phyloP scores from a whole-genome alignment of 2,113 vertebrate species.

The Lasiurus cinereus region DNA sequence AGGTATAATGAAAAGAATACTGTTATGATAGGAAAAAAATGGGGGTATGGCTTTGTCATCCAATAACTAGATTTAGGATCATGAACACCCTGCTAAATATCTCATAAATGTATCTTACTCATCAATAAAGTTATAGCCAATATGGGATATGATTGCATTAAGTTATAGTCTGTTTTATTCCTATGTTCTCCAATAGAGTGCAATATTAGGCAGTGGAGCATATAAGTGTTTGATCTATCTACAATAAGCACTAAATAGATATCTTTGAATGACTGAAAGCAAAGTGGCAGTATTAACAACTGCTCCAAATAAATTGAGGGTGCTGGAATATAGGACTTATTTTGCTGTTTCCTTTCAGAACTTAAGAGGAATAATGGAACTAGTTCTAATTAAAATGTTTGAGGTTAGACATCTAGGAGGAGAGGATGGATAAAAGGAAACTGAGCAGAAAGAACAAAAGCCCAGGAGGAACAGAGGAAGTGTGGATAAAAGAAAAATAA shows the following conservation, averaged over 20 bases:
- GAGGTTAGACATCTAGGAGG: background rate
- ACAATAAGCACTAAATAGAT: background rate
- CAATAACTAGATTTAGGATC: conserved; percentile 6
- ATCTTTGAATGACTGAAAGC: background rate
- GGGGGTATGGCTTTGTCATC: background rate
- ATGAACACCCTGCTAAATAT: background rate
- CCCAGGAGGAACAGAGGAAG: background rate
- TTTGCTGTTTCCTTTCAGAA: background rate
- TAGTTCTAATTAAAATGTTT: background rate
- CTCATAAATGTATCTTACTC: background rate
- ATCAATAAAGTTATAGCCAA: background rate
- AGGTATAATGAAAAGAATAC: background rate
- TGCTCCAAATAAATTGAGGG: background rate
- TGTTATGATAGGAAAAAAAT: background rate
- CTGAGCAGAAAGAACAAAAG: background rate
- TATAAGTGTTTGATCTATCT: background rate
- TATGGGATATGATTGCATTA: background rate
- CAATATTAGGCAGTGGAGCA: background rate
- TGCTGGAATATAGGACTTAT: background rate
- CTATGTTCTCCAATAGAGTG: background rate
- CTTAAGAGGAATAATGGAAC: background rate
- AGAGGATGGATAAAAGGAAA: conserved; percentile 1
- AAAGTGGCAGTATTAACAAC: background rate
- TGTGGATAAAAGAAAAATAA: background rate
- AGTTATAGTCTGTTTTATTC: background rate